Conservation (phyloP, 2,113 vertebrate species). For the Anguilla japonica region DNA sequence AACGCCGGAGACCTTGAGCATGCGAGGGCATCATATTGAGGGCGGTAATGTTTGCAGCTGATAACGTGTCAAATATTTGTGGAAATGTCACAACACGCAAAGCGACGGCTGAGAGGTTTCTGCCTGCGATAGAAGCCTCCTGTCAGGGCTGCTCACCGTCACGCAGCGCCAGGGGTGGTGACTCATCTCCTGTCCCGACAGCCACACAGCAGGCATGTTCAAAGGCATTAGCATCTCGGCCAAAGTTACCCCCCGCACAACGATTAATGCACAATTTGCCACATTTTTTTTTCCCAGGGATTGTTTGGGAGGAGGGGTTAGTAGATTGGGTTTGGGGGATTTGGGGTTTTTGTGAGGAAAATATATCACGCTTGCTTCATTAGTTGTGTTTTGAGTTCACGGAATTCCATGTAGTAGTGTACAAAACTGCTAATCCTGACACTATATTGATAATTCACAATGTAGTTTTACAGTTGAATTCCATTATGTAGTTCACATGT, state of each 20-base stretch:
- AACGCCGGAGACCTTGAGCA: neutral
- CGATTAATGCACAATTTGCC: neutral
- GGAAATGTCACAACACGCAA: conserved; percentile 41
- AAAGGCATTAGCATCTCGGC: neutral
- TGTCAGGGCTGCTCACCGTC: conserved; percentile 36
- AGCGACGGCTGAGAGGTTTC: neutral
- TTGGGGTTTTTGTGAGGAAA: neutral
- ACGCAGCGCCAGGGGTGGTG: conserved; percentile 19
- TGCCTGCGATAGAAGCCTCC: conserved; percentile 18
- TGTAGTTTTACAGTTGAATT: too few relatives aligned
- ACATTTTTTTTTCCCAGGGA: neutral
- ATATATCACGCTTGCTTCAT: neutral
- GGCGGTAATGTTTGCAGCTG: conserved; percentile 3
- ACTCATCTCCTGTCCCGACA: conserved; percentile 18
- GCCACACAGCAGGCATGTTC: neutral
- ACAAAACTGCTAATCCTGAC: too few relatives aligned
- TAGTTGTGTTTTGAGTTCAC: neutral
- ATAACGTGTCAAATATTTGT: conserved; percentile 44
- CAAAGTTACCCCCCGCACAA: neutral
- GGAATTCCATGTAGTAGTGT: neutral
- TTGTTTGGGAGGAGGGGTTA: neutral
- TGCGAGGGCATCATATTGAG: neutral
- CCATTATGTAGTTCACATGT: too few relatives aligned
- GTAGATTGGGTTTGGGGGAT: too few relatives aligned
- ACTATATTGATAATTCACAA: too few relatives aligned